phyloP scores from a whole-genome alignment of 2,797 vertebrate species.

The Botia almorhae region DNA sequence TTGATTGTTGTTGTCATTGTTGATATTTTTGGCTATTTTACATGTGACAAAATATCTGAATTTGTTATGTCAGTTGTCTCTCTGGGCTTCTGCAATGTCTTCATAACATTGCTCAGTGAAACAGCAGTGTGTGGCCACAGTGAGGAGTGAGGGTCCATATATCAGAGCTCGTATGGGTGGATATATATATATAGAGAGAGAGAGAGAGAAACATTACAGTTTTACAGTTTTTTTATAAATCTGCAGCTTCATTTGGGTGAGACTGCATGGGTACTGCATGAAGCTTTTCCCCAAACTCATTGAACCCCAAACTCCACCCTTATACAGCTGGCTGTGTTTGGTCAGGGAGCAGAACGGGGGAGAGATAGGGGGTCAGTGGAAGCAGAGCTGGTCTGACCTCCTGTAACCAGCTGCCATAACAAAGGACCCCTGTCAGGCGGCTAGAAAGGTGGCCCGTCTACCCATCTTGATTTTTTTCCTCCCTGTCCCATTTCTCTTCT shows the following conservation, averaged over 20 bases:
- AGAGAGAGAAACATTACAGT: too few relatives aligned
- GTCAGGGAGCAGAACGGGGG: slow-evolving; percentile 50
- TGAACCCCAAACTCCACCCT: slow-evolving; percentile 34
- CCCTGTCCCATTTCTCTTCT: slow-evolving; percentile 41
- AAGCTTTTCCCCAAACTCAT: slow-evolving; percentile 31
- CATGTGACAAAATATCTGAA: not conserved
- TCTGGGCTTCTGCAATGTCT: not conserved
- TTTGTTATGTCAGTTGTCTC: not conserved
- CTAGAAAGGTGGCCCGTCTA: slow-evolving; percentile 59
- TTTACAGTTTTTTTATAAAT: too few relatives aligned
- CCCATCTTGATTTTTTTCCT: slow-evolving; percentile 17
- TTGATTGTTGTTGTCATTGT: not conserved
- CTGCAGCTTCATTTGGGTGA: not conserved
- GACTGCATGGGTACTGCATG: slow-evolving; percentile 7
- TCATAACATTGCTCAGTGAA: not conserved
- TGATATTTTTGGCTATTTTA: not conserved
- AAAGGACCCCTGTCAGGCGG: slow-evolving; percentile 71
- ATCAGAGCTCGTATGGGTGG: too few relatives aligned
- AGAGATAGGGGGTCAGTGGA: slow-evolving; percentile 70
- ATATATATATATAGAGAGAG: too few relatives aligned
- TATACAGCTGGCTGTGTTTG: slow-evolving; percentile 65
- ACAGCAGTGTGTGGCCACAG: not conserved
- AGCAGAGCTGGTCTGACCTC: slow-evolving; percentile 81
- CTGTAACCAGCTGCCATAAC: slow-evolving; percentile 80
- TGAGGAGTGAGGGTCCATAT: not conserved